phyloP scores from a whole-genome alignment of 1,140 invertebrate species.

The Lamellibrachia luymesi region DNA sequence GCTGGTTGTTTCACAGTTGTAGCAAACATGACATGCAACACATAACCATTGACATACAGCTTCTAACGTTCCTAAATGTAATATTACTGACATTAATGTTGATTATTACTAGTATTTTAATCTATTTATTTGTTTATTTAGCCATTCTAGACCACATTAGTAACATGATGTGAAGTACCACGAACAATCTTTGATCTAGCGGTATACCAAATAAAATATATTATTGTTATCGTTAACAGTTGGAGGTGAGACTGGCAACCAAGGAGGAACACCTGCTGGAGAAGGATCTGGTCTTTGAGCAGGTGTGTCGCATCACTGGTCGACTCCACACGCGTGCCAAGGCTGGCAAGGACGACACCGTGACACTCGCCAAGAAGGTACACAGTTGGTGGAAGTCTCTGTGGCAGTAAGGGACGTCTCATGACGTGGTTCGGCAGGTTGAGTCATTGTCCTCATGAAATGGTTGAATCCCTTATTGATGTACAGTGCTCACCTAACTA shows the following conservation, averaged over 20 bases:
- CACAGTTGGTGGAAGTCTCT: neutral
- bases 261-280: slow-evolving; percentile 55
- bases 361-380: slow-evolving; percentile 55
- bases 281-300: slow-evolving; percentile 56
- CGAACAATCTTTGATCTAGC: neutral
- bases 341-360: slow-evolving; percentile 53
- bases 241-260: slow-evolving; percentile 51
- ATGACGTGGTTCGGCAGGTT: neutral
- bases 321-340: slow-evolving; percentile 49
- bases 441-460: neutral
- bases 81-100: too few relatives aligned
- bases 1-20: too few relatives aligned
- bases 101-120: too few relatives aligned
- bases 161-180: too few relatives aligned
- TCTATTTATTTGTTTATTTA: too few relatives aligned
- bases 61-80: too few relatives aligned
- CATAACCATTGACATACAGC: too few relatives aligned
- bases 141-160: too few relatives aligned
- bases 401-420: neutral
- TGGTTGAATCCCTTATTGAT: neutral
- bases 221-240: slow-evolving; percentile 31
- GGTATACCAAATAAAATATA: neutral
- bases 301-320: slow-evolving; percentile 49
- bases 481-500: too few relatives aligned
- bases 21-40: too few relatives aligned